Percentiles rank a stretch among this genome's conserved stretches.
phyloP scores from a whole-genome alignment of 1,140 invertebrate genomes.

The Apis cerana region DNA sequence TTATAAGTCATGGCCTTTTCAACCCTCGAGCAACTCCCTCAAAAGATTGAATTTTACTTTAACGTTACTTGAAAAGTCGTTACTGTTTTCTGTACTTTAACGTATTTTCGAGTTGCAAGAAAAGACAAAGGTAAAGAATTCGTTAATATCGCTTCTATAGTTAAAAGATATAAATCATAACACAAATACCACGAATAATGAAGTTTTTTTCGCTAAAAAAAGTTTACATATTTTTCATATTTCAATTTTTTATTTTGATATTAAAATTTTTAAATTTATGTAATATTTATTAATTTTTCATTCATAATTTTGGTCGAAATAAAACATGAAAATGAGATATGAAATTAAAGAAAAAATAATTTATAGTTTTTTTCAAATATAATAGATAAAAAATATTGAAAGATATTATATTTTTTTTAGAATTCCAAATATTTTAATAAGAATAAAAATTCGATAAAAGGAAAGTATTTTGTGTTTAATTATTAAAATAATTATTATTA shows the following conservation, averaged over 20 bases:
- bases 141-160: not conserved
- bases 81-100: slow-evolving; percentile 1
- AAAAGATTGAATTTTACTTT: slow-evolving; percentile 1
- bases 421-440: not conserved
- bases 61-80: slow-evolving; percentile 20
- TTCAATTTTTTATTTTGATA: too few relatives aligned
- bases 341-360: not conserved
- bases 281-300: too few relatives aligned
- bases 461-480: not conserved
- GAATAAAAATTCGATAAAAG: not conserved
- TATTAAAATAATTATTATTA: too few relatives aligned
- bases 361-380: not conserved
- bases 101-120: not conserved
- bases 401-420: not conserved
- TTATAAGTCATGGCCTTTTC: not conserved
- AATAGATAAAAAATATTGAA: not conserved
- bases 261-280: too few relatives aligned
- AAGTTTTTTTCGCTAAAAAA: too few relatives aligned
- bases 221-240: too few relatives aligned
- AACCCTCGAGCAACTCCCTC: not conserved
- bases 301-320: too few relatives aligned
- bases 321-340: too few relatives aligned
- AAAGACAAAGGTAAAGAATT: not conserved
- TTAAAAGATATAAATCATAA: not conserved
- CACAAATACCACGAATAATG: too few relatives aligned